phyloP scores from a whole-genome alignment of 2,888 invertebrate genomes.

The Meiosimyza platycephala region DNA sequence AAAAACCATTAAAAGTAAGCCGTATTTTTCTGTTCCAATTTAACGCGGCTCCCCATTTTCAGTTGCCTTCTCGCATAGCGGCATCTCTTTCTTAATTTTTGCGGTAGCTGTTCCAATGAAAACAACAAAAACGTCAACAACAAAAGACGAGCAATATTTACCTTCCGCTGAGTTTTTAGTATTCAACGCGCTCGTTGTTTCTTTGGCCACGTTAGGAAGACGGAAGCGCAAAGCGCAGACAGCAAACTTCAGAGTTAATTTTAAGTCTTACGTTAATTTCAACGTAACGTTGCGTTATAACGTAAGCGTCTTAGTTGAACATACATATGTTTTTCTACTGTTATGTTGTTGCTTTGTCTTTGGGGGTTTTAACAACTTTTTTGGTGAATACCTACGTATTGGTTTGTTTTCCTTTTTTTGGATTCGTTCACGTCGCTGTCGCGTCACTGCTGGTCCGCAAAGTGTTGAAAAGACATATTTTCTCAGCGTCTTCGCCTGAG shows the following conservation, averaged over 20 bases:
- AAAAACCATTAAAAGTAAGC: background rate
- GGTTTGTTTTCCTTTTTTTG: background rate
- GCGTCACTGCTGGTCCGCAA: background rate
- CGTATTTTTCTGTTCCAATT: constrained; percentile 8
- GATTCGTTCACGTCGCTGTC: background rate
- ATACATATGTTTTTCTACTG: constrained; percentile 22
- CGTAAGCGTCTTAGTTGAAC: constrained; percentile 22
- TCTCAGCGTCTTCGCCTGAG: constrained; percentile 32
- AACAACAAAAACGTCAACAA: too few relatives aligned
- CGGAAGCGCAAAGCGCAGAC: constrained; percentile 10
- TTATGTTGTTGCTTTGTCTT: constrained; percentile 7
- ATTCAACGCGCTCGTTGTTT: background rate
- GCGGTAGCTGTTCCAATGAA: background rate
- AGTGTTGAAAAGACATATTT: constrained; percentile 48
- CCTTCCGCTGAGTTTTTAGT: too few relatives aligned
- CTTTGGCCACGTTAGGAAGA: constrained; percentile 26
- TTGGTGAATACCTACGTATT: background rate
- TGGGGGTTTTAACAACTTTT: constrained; percentile 8
- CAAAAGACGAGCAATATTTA: too few relatives aligned
- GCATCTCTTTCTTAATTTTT: background rate
- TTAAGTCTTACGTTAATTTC: background rate
- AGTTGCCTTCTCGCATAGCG: background rate
- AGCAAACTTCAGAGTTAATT: background rate
- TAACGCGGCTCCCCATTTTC: constrained; percentile 12
- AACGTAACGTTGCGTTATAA: constrained; percentile 14